Evolutionary conservation across 2,797 vertebrate genomes (phyloP).

Genomic region (Poeciliopsis gracilis): DNA sequence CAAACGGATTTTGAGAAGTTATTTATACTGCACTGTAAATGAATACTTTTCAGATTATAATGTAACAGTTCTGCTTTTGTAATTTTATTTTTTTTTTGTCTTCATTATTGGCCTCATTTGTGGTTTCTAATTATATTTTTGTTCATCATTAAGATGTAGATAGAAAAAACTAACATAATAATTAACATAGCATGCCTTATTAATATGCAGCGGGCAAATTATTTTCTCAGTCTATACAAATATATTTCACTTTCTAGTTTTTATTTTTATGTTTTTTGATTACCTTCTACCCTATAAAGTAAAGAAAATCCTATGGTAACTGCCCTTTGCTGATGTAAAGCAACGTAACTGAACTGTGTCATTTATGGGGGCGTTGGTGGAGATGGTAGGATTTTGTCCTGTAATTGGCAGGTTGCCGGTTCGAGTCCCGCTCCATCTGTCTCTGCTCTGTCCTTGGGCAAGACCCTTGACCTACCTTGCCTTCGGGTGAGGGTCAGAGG

Average conservation of each 20-base stretch:
- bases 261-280: background rate
- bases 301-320: background rate
- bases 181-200: background rate
- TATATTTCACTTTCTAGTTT: background rate
- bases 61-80: background rate
- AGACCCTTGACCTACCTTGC: too few species aligned
- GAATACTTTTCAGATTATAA: background rate
- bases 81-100: background rate
- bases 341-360: background rate
- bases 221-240: background rate
- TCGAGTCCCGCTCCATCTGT: too few species aligned
- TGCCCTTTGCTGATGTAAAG: background rate
- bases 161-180: background rate
- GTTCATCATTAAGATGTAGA: background rate
- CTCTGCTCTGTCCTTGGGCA: too few species aligned
- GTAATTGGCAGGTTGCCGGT: too few species aligned
- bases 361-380: too few species aligned
- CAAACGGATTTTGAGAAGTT: background rate
- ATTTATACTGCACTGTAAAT: background rate
- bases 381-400: too few species aligned
- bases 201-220: background rate
- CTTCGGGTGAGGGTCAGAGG: too few species aligned
- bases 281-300: background rate
- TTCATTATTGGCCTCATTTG: background rate
- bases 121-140: background rate